Base-by-base conservation (phyloP, 2,113 vertebrate genomes). In the Pollachius pollachius region DNA sequence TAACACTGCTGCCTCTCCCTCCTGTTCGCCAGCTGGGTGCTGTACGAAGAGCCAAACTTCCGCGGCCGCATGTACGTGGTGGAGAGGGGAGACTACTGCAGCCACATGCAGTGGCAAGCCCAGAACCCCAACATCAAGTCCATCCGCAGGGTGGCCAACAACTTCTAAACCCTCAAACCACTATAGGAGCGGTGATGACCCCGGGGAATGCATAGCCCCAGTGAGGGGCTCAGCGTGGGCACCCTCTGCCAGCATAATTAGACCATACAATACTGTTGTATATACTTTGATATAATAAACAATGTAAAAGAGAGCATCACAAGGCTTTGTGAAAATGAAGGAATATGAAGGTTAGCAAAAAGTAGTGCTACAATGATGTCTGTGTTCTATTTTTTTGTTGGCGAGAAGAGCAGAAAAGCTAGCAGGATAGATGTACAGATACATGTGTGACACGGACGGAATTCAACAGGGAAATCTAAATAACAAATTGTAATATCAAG, bases 41-140 rank as follows among this genome's bases (percentile, higher is more conserved):
- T 98, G 84, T 96, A 97, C 0, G 94, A 97, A 85, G 96, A 98
- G 89, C 95, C 96, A 16, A 97, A 94, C 90, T 97, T 95, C 90
- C 93, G 90, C 0, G 95, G 96, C 16, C 94, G 93, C 56, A 96
- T 96, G 96, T 96, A 95, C 62, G 87, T 98, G 52, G 92, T 97
- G 82, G 96, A 97, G 86, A 88, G 94, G 1, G 96, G 95, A 0
- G 85, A 95, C 75, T 98, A 94, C 91, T 87, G 89, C 88, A 93
- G 77, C 88, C 95, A 92, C 75, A 90, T 84, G 0, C 92, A 90
- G 56, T 97, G 95, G 96, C 95, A 94, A 85, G 94, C 92, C 0
- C 94, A 93, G 86, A 95, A 90, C 0, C 89, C 94, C 1, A 94
- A 90, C 17, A 86, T 96, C 89, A 96, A 97, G 90, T 98, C 96